phyloP scores from a whole-genome alignment of 1,140 invertebrate species.

The Atta colombica region DNA sequence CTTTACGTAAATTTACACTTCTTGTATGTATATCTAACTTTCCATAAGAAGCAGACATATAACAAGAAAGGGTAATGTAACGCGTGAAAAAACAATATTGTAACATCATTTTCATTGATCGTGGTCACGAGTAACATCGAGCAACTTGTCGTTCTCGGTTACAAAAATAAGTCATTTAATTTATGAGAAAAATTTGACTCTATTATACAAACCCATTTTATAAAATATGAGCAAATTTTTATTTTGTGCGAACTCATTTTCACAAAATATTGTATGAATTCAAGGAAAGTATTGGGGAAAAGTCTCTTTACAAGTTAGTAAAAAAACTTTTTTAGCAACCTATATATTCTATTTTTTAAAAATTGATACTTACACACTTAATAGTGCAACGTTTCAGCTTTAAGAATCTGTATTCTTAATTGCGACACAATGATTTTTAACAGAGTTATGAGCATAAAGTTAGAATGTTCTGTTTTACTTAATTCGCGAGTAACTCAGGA shows the following conservation, averaged over 20 bases:
- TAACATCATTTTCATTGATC: constrained; percentile 68
- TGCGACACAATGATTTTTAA: too few species aligned
- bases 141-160: background rate
- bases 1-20: constrained; percentile 34
- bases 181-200: background rate
- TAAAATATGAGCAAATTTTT: background rate
- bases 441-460: too few species aligned
- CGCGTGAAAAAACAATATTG: constrained; percentile 45
- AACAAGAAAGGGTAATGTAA: constrained; percentile 43
- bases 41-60: constrained; percentile 27
- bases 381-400: too few species aligned
- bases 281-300: background rate
- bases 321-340: too few species aligned
- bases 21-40: constrained; percentile 31
- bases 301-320: too few species aligned
- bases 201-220: background rate
- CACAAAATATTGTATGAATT: background rate
- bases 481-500: too few species aligned
- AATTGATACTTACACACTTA: too few species aligned
- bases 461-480: too few species aligned
- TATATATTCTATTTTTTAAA: too few species aligned
- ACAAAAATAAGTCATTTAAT: background rate
- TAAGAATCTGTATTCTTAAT: too few species aligned
- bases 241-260: background rate
- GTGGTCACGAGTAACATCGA: constrained; percentile 32